Percentiles rank a stretch among this genome's conserved stretches.
Evolutionary conservation across 2,888 invertebrate genomes (phyloP).

Genomic region (Mamestra brassicae): DNA sequence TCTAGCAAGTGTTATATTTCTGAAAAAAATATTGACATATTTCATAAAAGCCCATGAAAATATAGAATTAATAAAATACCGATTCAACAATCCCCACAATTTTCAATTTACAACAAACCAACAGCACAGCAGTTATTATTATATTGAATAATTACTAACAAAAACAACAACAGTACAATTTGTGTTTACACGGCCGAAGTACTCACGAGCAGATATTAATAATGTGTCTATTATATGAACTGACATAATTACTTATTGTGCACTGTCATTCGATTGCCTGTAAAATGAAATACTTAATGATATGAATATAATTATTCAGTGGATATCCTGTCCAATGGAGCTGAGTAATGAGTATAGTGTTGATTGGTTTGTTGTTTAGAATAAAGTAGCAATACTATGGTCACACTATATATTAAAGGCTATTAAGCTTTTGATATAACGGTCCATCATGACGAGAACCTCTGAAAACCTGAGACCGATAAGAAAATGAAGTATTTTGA

Average conservation of each 20-base stretch:
- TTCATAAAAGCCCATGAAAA: background rate
- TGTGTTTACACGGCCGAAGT: slow-evolving; percentile 15
- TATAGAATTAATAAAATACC: background rate
- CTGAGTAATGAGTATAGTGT: background rate
- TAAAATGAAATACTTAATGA: slow-evolving; percentile 31
- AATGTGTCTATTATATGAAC: slow-evolving; percentile 47
- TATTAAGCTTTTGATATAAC: background rate
- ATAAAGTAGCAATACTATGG: background rate
- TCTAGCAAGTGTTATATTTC: no score
- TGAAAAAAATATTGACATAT: no score
- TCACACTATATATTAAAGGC: no score
- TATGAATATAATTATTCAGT: slow-evolving; percentile 10
- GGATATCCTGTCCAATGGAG: background rate
- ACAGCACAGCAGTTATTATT: slow-evolving; percentile 12
- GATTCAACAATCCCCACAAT: background rate
- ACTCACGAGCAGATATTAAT: slow-evolving; percentile 43
- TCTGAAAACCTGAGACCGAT: no score
- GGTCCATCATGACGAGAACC: no score
- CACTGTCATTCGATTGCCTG: slow-evolving; percentile 20
- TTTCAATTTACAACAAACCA: slow-evolving; percentile 13
- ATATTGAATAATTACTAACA: slow-evolving; percentile 26
- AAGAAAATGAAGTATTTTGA: background rate
- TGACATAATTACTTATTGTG: slow-evolving; percentile 31
- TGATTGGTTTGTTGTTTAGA: no score
- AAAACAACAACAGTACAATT: slow-evolving; percentile 16